Base-by-base conservation (phyloP, 2,888 invertebrate genomes). In the Drosophila demipolita region DNA sequence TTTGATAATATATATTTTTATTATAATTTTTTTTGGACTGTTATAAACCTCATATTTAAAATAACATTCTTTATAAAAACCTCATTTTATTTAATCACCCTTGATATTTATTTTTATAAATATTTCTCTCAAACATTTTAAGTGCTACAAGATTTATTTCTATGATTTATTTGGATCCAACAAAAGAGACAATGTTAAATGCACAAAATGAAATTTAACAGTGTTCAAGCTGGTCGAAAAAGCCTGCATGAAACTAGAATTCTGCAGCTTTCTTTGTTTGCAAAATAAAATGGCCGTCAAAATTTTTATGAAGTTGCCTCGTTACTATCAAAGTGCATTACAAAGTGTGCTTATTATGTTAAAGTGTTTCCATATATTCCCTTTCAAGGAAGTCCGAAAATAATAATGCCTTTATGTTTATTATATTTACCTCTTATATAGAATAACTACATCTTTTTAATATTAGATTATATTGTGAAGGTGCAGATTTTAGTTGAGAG, bases 271-370 rank as follows among this genome's bases (percentile, higher is more conserved):
- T 78, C 57, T 17, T 54, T 78, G 57, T 53, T 15, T 29, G 36
- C 3, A 38, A 38, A 58, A 53, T 52, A 53, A 66, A 53, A 26
- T 52, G n/a, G 32, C 7, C 23, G 29, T 29, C 42, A 23, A 32
- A 66, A 45, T 29, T 59, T 58, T 66, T 66, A 66, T 52, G 66
- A 66, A 50, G 42, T 42, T n/a, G 52, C 23, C 66, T 66, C 66
- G 66, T 66, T 66, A 45, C 40, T 26, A 42, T 42, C 35, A 29
- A 42, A 42, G n/a, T 50, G 40, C 42, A 15, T 35, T 20, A 20
- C 3, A 60, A 60, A 12, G 7, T 20, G 50, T 52, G 50, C 23
- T 4, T n/a, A n/a, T 12, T 42, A 20, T 36, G 36, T 17, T 35
- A 1, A 23, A 17, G 23, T 54, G 17, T 11, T 23, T 54, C 17